These are phyloP conservation scores for Fragum fragum DNA, from an alignment of 2,888 invertebrate species.

Conservation along the genomic window DNA sequence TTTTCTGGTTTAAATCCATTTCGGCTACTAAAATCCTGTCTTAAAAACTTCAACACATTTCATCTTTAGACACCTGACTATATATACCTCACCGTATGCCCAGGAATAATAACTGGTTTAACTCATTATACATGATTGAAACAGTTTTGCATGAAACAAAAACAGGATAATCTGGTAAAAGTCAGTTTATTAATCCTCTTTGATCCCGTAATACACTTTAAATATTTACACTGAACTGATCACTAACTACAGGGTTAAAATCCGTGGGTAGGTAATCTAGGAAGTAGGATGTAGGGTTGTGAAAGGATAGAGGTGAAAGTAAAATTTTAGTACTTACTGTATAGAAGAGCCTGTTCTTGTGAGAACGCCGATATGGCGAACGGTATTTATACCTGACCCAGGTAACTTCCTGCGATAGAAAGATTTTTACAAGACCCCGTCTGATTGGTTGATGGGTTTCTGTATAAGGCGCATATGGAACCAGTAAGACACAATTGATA, in stretches of 20 bases:
- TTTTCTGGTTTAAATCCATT: conserved; percentile 2
- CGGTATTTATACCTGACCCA: conserved; percentile 35
- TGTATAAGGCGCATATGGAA: conserved; percentile 15
- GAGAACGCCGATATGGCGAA: conserved; percentile 1
- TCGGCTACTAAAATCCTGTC: background rate
- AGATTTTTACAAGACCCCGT: conserved; percentile 22
- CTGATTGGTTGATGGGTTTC: conserved; percentile 42
- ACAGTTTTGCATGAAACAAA: background rate
- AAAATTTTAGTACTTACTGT: conserved; percentile 54
- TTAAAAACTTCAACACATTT: background rate
- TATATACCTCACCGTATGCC: background rate
- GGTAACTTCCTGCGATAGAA: background rate
- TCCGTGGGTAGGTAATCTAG: background rate
- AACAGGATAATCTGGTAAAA: conserved; percentile 22
- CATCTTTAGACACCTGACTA: background rate
- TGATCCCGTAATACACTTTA: conserved; percentile 24
- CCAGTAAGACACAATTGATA: conserved; percentile 14
- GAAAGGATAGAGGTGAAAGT: conserved; percentile 26
- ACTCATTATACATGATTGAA: background rate
- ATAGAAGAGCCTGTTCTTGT: conserved; percentile 61
- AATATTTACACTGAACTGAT: background rate
- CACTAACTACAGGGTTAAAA: conserved; percentile 7
- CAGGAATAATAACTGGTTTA: too few relatives aligned
- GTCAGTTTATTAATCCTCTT: conserved; percentile 18
- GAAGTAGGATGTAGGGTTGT: background rate